These are phyloP conservation scores for cattle (Bos taurus) DNA, from an alignment of 2,113 vertebrate species.

Conservation along the genomic window DNA sequence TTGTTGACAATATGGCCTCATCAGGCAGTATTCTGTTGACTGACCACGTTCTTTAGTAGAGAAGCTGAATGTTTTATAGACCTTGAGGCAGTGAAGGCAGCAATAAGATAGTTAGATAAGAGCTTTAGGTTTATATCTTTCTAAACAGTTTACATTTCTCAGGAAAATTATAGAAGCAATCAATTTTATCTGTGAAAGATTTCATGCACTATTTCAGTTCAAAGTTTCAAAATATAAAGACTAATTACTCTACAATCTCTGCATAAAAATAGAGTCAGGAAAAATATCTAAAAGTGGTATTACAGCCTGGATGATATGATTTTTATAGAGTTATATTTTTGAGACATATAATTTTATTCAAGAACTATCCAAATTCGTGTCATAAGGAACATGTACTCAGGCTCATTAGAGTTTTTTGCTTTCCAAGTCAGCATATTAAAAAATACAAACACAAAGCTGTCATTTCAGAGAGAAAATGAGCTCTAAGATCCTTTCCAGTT, in stretches of 20 bases:
- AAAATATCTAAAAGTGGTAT: neutral
- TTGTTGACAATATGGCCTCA: neutral
- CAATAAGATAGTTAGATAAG: neutral
- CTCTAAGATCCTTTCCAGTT: neutral
- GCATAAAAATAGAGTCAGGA: neutral
- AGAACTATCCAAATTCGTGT: neutral
- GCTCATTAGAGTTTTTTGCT: neutral
- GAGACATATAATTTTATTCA: neutral
- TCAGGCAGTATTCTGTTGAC: neutral
- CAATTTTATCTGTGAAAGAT: neutral
- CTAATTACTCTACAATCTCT: neutral
- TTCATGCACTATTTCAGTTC: neutral
- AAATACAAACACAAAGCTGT: neutral
- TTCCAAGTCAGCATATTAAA: neutral
- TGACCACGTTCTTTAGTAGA: neutral
- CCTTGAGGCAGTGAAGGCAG: neutral
- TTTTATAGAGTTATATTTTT: conserved; percentile 10
- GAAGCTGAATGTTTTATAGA: neutral
- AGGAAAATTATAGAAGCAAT: neutral
- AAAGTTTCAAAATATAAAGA: conserved; percentile 11
- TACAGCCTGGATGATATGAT: neutral
- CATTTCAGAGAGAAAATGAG: neutral
- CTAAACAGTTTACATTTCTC: neutral
- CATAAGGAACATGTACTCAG: neutral
- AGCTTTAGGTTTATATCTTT: neutral